Percentiles rank a stretch among this genome's conserved stretches.
Evolutionary conservation across 2,888 invertebrate species (phyloP).

Genomic region (Trypoxylon attenuatum): DNA sequence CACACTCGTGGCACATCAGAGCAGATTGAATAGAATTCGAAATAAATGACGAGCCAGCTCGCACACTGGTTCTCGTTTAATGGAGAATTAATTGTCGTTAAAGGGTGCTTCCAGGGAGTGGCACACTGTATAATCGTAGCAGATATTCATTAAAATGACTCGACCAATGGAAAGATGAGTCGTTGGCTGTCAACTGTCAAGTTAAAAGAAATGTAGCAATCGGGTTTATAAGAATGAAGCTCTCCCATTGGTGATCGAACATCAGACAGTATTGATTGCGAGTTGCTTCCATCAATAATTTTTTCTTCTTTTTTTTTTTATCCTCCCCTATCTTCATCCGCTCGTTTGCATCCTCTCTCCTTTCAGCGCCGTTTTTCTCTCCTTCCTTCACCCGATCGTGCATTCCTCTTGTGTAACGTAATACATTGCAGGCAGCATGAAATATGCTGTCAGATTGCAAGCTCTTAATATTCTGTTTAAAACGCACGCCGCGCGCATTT

Average conservation of each 20-base stretch:
- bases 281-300: slow-evolving; percentile 41
- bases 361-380: slow-evolving; percentile 39
- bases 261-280: slow-evolving; percentile 42
- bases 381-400: slow-evolving; percentile 10
- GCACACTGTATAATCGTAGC: background rate
- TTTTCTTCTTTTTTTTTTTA: slow-evolving; percentile 19
- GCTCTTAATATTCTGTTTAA: slow-evolving; percentile 15
- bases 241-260: slow-evolving; percentile 4
- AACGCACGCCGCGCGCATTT: no score
- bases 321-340: background rate
- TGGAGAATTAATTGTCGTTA: background rate
- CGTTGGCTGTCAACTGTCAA: slow-evolving; percentile 31
- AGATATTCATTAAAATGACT: slow-evolving; percentile 21
- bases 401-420: slow-evolving; percentile 42
- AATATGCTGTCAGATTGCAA: slow-evolving; percentile 28
- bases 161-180: slow-evolving; percentile 8
- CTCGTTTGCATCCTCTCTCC: slow-evolving; percentile 23
- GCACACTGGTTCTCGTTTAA: background rate
- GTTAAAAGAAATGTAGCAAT: slow-evolving; percentile 26
- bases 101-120: background rate
- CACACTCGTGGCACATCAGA: background rate
- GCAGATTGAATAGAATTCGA: background rate
- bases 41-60: background rate
- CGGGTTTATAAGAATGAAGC: slow-evolving; percentile 31
- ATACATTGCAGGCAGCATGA: slow-evolving; percentile 26